Base-by-base conservation (phyloP, 2,888 invertebrate genomes). In the Habrosyne pyritoides region DNA sequence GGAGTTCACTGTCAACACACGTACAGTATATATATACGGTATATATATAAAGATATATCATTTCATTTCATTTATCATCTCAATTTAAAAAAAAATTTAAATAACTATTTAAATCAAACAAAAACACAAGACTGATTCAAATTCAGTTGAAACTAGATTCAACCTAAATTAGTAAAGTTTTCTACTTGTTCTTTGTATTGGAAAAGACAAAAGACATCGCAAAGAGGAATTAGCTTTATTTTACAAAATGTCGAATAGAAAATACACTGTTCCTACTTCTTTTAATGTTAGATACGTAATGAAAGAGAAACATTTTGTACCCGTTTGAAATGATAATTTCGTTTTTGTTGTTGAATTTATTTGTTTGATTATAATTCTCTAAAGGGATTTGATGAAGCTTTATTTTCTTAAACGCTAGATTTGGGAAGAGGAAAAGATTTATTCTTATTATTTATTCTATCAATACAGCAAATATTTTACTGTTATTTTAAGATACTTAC, bases 121-220 rank as follows among this genome's bases (percentile, higher is more conserved):
- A 18, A 36, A 42, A 42, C 6, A 42, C 42, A 42, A 42, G 42
- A 21, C 30, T 28, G 8, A 50, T 28, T 50, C 7, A 28, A 28
- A 50, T 50, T 50, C 50, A 28, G 18, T 50, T 18, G 50, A 30
- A 50, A 28, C 50, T 50, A 28, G 50, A 50, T 50, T 18, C 28
- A 28, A 42, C 42, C 42, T 42, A 28, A 30, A 50, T 30, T 50
- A 50, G 50, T 12, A 28, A 50, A 50, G 50, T 28, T 42, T 18
- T 8, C 18, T 30, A 50, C 49, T 18, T 18, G 28, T 26, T 50
- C 50, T 28, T 28, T 28, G 50, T 28, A 50, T 50, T 28, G 50
- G 18, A 10, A 8, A 30, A 50, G 21, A 10, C 18, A 28, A 28
- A 49, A 28, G 28, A 30, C 30, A 21, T 48, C 14, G 22, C 26